phyloP scores from a whole-genome alignment of 37 sponge, comb jelly and placozoan species.

The Beroe forskalii region DNA sequence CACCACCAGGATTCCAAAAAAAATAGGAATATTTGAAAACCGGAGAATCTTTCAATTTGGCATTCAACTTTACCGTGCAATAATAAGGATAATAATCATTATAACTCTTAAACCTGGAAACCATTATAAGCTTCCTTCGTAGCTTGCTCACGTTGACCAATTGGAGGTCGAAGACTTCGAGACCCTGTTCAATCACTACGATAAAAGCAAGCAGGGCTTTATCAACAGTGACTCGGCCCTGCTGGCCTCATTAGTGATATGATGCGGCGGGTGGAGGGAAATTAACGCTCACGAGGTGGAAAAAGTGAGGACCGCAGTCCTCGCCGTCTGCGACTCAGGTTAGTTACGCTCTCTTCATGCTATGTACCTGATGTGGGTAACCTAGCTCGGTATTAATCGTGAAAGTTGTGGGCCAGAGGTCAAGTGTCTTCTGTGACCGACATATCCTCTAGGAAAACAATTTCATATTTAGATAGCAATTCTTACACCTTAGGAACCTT shows the following conservation, averaged over 20 bases:
- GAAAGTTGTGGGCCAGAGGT: too few relatives aligned
- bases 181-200: conserved; percentile 58
- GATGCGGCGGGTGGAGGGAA: conserved; percentile 8
- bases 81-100: too few relatives aligned
- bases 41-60: neutral
- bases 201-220: conserved; percentile 17
- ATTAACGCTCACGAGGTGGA: conserved; percentile 43
- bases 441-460: too few relatives aligned
- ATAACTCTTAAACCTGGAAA: too few relatives aligned
- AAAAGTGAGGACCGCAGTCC: conserved; percentile 24
- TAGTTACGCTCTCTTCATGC: too few relatives aligned
- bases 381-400: too few relatives aligned
- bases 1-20: too few relatives aligned
- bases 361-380: too few relatives aligned
- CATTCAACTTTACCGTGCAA: neutral
- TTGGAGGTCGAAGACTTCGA: conserved; percentile 21
- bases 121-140: neutral
- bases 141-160: conserved; percentile 10
- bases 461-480: too few relatives aligned
- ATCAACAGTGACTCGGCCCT: conserved; percentile 60
- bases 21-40: too few relatives aligned
- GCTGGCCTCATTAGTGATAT: conserved; percentile 47
- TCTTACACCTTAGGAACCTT: too few relatives aligned
- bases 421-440: too few relatives aligned
- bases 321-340: conserved; percentile 62